These are phyloP conservation scores for Sorex fumeus DNA, from an alignment of 2,113 vertebrate genomes.

Conservation along the genomic window DNA sequence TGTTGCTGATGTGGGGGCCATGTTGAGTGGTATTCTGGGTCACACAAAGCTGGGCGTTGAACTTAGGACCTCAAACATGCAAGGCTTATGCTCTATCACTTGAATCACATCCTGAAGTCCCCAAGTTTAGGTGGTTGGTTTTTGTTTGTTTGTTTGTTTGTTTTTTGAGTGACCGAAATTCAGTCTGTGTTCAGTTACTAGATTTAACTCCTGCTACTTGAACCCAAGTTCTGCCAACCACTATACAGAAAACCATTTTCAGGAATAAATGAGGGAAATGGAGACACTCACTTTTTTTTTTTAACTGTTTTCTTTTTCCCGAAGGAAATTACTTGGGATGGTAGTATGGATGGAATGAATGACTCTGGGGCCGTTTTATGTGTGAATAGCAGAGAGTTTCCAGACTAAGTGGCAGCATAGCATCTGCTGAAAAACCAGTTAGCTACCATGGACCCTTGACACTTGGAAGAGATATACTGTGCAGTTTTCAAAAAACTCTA, in stretches of 20 bases:
- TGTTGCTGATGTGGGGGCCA: too few species aligned
- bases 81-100: too few species aligned
- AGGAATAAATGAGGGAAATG: conserved; percentile 77
- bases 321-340: conserved; percentile 77
- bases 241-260: conserved; percentile 80
- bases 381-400: conserved; percentile 1
- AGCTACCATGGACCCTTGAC: neutral
- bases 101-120: too few species aligned
- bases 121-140: too few species aligned
- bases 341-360: conserved; percentile 80
- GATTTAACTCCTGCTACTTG: conserved; percentile 37
- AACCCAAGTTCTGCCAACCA: conserved; percentile 78
- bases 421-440: conserved; percentile 49
- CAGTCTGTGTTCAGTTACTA: conserved; percentile 79
- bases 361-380: conserved; percentile 1
- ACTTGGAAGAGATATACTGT: neutral
- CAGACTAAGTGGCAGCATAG: neutral
- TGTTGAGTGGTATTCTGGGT: too few species aligned
- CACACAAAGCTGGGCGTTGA: too few species aligned
- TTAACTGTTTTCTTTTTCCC: too few species aligned
- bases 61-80: too few species aligned
- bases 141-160: neutral
- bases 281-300: conserved; percentile 74
- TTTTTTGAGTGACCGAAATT: conserved; percentile 83
- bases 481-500: neutral